Percentiles rank a stretch among this genome's conserved stretches.
Conservation (phyloP, 1,140 invertebrate species). For the Dryas iulia region DNA sequence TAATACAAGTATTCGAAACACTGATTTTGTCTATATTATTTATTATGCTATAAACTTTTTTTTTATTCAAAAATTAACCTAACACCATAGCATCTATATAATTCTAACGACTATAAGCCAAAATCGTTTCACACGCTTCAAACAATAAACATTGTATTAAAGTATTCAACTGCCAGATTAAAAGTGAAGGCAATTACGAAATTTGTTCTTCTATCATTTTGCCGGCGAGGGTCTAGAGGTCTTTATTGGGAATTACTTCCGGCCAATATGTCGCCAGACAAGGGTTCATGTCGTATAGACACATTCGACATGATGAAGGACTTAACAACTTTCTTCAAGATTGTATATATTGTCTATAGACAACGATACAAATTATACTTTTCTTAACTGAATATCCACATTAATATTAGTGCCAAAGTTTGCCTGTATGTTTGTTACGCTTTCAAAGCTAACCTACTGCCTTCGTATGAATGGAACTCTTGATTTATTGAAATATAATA, state of each 20-base stretch:
- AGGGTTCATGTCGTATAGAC: constrained; percentile 29
- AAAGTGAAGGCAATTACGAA: constrained; percentile 21
- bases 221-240: constrained; percentile 25
- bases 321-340: constrained; percentile 28
- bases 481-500: too few relatives aligned
- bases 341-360: constrained; percentile 15
- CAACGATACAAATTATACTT: neutral
- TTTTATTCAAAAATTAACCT: too few relatives aligned
- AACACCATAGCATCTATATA: too few relatives aligned
- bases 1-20: neutral
- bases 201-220: constrained; percentile 26
- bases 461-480: too few relatives aligned
- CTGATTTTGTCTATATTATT: neutral
- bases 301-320: constrained; percentile 33
- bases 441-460: too few relatives aligned
- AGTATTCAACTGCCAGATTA: constrained; percentile 5
- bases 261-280: constrained; percentile 36
- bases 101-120: too few relatives aligned
- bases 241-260: constrained; percentile 41
- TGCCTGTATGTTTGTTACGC: too few relatives aligned
- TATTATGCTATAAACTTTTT: neutral
- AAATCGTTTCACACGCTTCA: neutral
- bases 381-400: too few relatives aligned
- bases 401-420: too few relatives aligned
- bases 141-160: neutral